These are phyloP conservation scores for Drosophila cyrtoloma DNA, from an alignment of 2,888 invertebrate species.

Conservation along the genomic window DNA sequence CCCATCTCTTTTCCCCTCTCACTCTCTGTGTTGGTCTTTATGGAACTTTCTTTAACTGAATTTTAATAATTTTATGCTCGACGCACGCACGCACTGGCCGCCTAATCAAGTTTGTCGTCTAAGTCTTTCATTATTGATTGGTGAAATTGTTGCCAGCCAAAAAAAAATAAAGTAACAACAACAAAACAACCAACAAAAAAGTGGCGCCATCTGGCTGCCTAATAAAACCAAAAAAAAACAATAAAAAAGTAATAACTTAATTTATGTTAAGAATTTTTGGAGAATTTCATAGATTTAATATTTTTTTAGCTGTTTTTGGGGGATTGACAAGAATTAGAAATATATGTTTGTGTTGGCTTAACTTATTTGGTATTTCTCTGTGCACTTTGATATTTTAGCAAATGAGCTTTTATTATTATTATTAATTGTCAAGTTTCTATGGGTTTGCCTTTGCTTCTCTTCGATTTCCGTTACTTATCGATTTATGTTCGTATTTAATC, in stretches of 20 bases:
- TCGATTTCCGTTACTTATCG: neutral
- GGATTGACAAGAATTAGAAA: neutral
- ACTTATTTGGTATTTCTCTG: neutral
- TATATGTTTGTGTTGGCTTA: neutral
- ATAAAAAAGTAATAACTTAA: neutral
- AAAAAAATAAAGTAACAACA: slow-evolving; percentile 11
- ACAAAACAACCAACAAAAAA: neutral
- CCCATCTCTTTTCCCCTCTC: slow-evolving; percentile 14
- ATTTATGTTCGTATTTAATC: neutral
- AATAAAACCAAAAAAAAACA: slow-evolving; percentile 1
- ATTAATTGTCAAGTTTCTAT: neutral
- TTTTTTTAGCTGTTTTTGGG: neutral
- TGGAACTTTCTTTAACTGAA: slow-evolving; percentile 81
- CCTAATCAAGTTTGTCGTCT: slow-evolving; percentile 81
- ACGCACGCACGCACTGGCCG: slow-evolving; percentile 72
- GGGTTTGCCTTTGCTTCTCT: neutral
- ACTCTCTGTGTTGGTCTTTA: slow-evolving; percentile 17
- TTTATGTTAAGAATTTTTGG: slow-evolving; percentile 2
- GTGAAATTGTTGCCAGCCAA: slow-evolving; percentile 68
- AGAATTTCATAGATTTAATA: neutral
- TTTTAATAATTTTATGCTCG: slow-evolving; percentile 81
- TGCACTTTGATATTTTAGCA: slow-evolving; percentile 2
- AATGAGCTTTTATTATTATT: neutral
- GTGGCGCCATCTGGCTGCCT: slow-evolving; percentile 30
- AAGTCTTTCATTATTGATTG: slow-evolving; percentile 82